Base-by-base conservation (phyloP, 2,888 invertebrate species). In the Cheilosia grossa region DNA sequence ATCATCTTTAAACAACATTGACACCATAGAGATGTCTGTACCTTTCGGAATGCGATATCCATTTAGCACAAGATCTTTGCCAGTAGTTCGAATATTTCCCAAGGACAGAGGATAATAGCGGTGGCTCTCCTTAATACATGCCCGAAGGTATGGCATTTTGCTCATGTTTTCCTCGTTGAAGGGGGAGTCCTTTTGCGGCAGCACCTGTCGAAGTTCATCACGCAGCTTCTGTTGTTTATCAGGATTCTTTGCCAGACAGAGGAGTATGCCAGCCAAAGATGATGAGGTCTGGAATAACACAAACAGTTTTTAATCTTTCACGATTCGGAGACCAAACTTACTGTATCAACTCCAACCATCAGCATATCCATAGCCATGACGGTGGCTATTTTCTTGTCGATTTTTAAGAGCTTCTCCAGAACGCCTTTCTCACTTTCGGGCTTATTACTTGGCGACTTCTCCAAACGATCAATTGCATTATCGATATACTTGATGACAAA, bases 281-380 rank as follows among this genome's bases (percentile, higher is more conserved):
- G 87, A 88, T 0, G 91, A 87, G 0, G 91, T 91, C 91, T 91
- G 79, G 1, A 94, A 88, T 89, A n/a, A 30, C 17, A 17, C 9
- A 37, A 24, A 4, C 0, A 27, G 15, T 33, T 33, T 10, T 30
- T 10, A 19, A 6, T 1, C 3, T 40, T 13, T 27, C 27, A 7
- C 6, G 4, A 30, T 27, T 27, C 27, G 27, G 1, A 19, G 21
- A 17, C 42, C 24, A 27, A 91, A 75, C 85, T 92, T 92, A 97
- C 96, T 64, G 95, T 95, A 89, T 96, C 96, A 30, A 96, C 94
- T 73, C 96, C 96, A 56, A 95, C 95, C 75, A 94, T 91, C 13
- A 96, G 88, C 94, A 96, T 94, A 89, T 96, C 96, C 88, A 94
- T 93, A 2, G 94, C 94, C 95, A 95, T 95, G 83, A 94, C 92